Base-by-base conservation (phyloP, 1,140 invertebrate species). In the Drosophila gunungcola region DNA sequence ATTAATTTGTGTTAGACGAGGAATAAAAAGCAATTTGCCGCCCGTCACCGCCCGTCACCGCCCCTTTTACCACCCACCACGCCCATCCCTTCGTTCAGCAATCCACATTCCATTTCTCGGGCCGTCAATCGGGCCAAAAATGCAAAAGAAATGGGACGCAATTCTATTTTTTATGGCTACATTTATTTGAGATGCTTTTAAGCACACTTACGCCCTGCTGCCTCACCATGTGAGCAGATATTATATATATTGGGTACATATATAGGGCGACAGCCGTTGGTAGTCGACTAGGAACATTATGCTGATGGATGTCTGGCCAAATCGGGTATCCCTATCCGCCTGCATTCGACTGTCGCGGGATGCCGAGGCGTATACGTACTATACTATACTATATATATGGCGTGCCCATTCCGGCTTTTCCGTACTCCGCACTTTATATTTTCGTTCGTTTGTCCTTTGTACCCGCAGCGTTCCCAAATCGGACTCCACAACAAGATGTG, bases 401-500 rank as follows among this genome's bases (percentile, higher is more conserved):
- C 11, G 36, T 38, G 9, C 36, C 36, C 36, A 38, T 38, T 38
- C 12, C 46, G 42, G 13, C 27, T 32, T 27, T 45, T 34, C 32
- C 45, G 10, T n/a, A 13, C 21, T 36, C 38, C 45, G 11, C 12
- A 49, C 6, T 53, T 32, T 34, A 21, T 51, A 55, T 52, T 62
- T 27, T 42, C 42, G 55, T 54, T 38, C 11, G 6, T 46, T 55
- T 34, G 13, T 34, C 34, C 27, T 63, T 55, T 83, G 49, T 73
- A 48, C 76, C 93, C 92, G 4, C 93, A 98, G 97, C 95, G 95
- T 89, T 98, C 98, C 3, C 96, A 97, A 89, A 97, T 98, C 64
- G 95, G 95, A 41, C 95, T 98, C 2, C 99, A 98, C 93, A 96
- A 96, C 89, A 96, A 97, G 92, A 99, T 99, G 98, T 99, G 97